phyloP scores from a whole-genome alignment of 2,888 invertebrate species.

The Resseliella maxima region DNA sequence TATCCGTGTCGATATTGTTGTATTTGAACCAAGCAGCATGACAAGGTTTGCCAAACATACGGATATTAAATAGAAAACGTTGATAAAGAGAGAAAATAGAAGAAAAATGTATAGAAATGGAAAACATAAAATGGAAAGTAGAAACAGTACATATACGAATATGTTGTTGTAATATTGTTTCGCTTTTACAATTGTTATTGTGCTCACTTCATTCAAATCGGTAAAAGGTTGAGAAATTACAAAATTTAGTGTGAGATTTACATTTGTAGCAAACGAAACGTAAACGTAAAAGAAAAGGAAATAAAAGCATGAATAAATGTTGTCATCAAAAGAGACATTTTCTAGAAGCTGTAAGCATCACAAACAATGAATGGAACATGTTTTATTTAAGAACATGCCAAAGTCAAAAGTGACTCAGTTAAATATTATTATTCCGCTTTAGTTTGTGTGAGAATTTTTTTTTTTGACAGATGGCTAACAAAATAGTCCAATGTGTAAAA shows the following conservation, averaged over 20 bases:
- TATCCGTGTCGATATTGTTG: not conserved
- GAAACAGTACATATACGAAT: not conserved
- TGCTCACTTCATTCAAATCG: not conserved
- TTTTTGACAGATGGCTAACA: not conserved
- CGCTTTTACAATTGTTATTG: not conserved
- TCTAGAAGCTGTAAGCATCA: not conserved
- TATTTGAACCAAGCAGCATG: not conserved
- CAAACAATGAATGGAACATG: not conserved
- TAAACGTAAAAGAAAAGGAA: not conserved
- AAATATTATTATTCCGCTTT: not conserved
- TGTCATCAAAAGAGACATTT: slow-evolving; percentile 4
- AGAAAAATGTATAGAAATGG: not conserved
- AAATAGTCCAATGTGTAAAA: not conserved
- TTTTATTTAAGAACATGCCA: not conserved
- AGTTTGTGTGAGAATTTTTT: not conserved
- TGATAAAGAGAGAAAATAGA: not conserved
- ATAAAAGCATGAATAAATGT: slow-evolving; percentile 23
- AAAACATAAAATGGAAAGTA: not conserved
- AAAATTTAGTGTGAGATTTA: not conserved
- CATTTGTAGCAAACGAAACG: not conserved
- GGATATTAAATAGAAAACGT: not conserved
- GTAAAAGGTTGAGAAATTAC: not conserved
- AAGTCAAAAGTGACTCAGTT: slow-evolving; percentile 11
- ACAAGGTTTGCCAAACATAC: not conserved
- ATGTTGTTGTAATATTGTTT: not conserved